Evolutionary conservation across 2,797 vertebrate species (phyloP), one percentile per base, ranked within the genome.

Genomic region (Distichodus sexfasciatus): DNA sequence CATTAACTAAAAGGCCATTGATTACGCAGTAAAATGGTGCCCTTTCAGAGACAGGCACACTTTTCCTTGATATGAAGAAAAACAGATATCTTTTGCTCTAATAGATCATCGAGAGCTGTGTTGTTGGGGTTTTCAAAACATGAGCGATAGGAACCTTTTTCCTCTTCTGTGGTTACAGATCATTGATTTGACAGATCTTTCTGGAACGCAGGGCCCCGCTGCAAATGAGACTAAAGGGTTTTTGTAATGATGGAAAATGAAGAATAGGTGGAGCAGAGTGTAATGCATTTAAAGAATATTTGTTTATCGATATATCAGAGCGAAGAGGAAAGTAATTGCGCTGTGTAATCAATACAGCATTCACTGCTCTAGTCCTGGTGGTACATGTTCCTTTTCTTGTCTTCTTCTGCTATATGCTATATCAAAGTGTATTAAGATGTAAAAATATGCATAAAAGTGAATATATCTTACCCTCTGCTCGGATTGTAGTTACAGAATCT

Each of bases 1-100:
- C 68, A 71, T 71, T 67, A 71, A 69, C 75, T 73, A 71, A 83
- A 80, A 76, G 51, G 33, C 28, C 61, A 72, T 73, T 65, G 54
- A 77, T 80, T 80, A 69, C 76, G 66, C 46, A 63, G 59, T 68
- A 47, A 76, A 75, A 60, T 60, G 38, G 55, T 46, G 64, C 33
- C 69, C 65, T 71, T 71, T 68, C 51, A 69, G 44, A 73, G 61
- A 68, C 64, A 54, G 47, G 40, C 60, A 71, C 59, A 47, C 65
- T 75, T 55, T 64, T 44, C 55, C 44, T 44, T 71, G 67, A 72
- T 66, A 62, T 31, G 43, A 75, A 66, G 59, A 65, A 44, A n/a
- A n/a, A 41, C 35, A 72, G 33, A 44, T 64, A 53, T 61, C 63
- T 48, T 28, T 40, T 15, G 54, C 35, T 71, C 54, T 74, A 76